Evolutionary conservation across 2,888 invertebrate species (phyloP).

Genomic region (Cheilosia soror): DNA sequence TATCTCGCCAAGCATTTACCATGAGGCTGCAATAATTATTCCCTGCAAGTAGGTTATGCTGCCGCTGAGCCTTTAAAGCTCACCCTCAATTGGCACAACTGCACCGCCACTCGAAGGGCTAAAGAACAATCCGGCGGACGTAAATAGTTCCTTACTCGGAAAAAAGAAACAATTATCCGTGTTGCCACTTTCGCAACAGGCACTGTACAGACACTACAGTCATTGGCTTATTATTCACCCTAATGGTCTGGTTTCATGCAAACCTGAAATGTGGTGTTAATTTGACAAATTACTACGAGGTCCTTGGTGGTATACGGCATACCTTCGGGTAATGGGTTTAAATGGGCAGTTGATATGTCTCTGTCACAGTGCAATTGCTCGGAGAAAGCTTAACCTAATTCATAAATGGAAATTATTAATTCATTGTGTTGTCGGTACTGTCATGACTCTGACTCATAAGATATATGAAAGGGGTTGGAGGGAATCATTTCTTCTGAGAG

Average conservation of each 20-base stretch:
- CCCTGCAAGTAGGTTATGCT: neutral
- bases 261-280: slow-evolving; percentile 51
- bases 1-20: neutral
- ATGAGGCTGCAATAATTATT: too few species aligned
- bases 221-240: slow-evolving; percentile 58
- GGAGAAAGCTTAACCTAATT: neutral
- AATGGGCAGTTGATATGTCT: neutral
- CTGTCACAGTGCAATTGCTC: neutral
- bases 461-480: neutral
- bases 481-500: neutral
- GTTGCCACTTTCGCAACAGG: neutral
- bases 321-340: neutral
- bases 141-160: neutral
- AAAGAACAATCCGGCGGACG: slow-evolving; percentile 14
- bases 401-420: neutral
- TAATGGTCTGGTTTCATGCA: slow-evolving; percentile 60
- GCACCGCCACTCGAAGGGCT: slow-evolving; percentile 21
- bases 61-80: slow-evolving; percentile 35
- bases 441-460: neutral
- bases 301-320: neutral
- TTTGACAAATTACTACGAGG: slow-evolving; percentile 57
- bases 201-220: neutral
- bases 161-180: slow-evolving; percentile 9
- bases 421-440: neutral
- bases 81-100: slow-evolving; percentile 55